phyloP scores from a whole-genome alignment of 2,888 invertebrate genomes.

The Nipponacmea schrenckii region DNA sequence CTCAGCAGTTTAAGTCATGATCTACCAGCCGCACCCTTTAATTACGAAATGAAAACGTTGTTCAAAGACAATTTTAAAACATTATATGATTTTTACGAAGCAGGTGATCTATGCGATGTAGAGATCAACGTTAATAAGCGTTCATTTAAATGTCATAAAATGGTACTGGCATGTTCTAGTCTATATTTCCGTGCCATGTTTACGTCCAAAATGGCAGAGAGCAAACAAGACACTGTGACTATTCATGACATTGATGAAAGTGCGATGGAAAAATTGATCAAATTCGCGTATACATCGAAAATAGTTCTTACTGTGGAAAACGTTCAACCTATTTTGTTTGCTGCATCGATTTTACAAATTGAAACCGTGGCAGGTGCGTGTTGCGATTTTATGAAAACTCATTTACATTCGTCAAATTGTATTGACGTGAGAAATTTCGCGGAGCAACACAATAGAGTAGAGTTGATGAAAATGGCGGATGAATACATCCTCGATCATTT shows the following conservation, averaged over 20 bases:
- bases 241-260: conserved; percentile 66
- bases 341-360: conserved; percentile 69
- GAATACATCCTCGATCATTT: conserved; percentile 63
- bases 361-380: conserved; percentile 68
- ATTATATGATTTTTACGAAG: conserved; percentile 54
- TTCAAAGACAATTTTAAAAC: conserved; percentile 46
- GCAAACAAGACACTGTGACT: conserved; percentile 51
- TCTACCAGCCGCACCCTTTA: conserved; percentile 12
- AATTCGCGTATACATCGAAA: conserved; percentile 69
- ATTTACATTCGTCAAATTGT: conserved; percentile 68
- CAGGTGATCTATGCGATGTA: conserved; percentile 65
- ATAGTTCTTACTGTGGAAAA: conserved; percentile 66
- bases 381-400: conserved; percentile 68
- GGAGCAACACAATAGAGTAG: conserved; percentile 66
- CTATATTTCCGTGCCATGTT: conserved; percentile 70
- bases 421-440: conserved; percentile 69
- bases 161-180: conserved; percentile 68
- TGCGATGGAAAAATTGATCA: conserved; percentile 64
- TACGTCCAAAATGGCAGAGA: conserved; percentile 67
- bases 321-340: conserved; percentile 69
- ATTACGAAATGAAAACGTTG: conserved; percentile 39
- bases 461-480: conserved; percentile 62
- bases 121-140: conserved; percentile 58
- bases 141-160: conserved; percentile 66
- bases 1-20: conserved; percentile 20